Base-by-base conservation (phyloP, 2,113 vertebrate genomes). In the Dromaius novaehollandiae region DNA sequence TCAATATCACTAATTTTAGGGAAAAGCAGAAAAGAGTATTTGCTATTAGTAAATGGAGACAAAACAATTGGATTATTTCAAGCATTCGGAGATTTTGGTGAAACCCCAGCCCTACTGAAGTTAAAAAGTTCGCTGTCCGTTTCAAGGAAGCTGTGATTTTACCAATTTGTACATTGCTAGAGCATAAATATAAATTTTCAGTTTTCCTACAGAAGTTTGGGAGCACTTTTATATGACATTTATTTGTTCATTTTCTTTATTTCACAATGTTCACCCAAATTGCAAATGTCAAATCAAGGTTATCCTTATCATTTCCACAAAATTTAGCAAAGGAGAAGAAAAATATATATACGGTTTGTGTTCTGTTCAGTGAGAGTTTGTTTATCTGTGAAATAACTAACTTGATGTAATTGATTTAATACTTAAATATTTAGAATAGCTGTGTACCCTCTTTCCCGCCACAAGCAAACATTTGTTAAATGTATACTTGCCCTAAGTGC, bases 321-420 rank as follows among this genome's bases (percentile, higher is more conserved):
- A 32, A 4, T 60, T 61, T 60, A 69, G 83, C 8, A 15, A 63
- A 73, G 53, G 36, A 50, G 48, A 18, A 25, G 32, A 28, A 9
- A 38, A 4, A 26, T 22, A 44, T 11, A 3, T 3, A 30, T 32
- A 0, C 1, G 11, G 16, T 64, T 64, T 70, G 4, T 38, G 4
- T 63, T 73, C 20, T 32, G 8, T 17, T 78, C 30, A 68, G 13
- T 66, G n/a, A 48, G 21, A 78, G 21, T 34, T 65, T 82, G 15
- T n/a, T 90, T 91, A 53, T 3, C 44, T 28, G 3, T 34, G 40
- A 50, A 93, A 28, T 56, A 71, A n/a, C 26, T 26, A 22, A 22
- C 28, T 50, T 15, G 16, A 51, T 78, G 46, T 5, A 3, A 50
- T 63, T 55, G 63, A 68, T 30, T 30, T 81, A 48, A 18, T 56